A percentile compares a stretch with the other conserved stretches of the same genome.
Conservation (phyloP, 2,113 vertebrate genomes). For the Protobothrops flavoviridis region DNA sequence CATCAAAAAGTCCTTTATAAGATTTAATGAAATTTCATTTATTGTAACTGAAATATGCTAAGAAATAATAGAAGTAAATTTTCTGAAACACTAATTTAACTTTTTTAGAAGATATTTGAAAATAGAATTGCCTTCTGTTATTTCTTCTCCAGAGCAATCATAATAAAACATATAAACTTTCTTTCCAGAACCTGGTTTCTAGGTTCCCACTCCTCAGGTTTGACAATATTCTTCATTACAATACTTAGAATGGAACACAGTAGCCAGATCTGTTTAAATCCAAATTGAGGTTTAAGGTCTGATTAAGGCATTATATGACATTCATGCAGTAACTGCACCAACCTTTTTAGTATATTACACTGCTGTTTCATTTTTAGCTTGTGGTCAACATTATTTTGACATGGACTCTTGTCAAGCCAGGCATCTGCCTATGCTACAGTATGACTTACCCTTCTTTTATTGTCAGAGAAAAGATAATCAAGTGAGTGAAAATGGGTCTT, state of each 20-base stretch:
- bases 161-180: background rate
- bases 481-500: conserved; percentile 17
- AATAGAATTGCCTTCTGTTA: background rate
- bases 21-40: background rate
- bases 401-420: background rate
- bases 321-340: background rate
- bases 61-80: background rate
- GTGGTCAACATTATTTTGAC: background rate
- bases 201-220: background rate
- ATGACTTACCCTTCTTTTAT: background rate
- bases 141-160: background rate
- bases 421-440: background rate
- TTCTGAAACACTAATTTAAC: background rate
- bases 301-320: too few relatives aligned
- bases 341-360: background rate
- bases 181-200: background rate
- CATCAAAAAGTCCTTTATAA: background rate
- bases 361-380: background rate
- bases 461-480: background rate
- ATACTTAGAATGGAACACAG: background rate
- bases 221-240: too few relatives aligned
- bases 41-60: background rate
- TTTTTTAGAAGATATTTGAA: background rate
- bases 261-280: background rate
- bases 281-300: background rate